Conservation (phyloP, 1,140 invertebrate species). For the Rhyzopertha dominica region DNA sequence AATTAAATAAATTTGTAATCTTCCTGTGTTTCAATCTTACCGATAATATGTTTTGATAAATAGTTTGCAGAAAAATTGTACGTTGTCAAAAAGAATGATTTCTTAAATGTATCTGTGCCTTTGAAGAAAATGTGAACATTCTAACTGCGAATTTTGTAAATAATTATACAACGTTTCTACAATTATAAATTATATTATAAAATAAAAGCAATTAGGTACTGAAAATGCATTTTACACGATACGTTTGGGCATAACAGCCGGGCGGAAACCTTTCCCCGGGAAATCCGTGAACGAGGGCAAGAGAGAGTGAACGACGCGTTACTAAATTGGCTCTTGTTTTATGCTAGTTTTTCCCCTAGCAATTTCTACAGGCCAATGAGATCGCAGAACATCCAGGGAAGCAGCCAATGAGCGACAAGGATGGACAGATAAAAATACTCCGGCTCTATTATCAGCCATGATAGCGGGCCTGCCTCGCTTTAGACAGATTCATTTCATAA, state of each 20-base stretch:
- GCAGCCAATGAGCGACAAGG: slow-evolving; percentile 27
- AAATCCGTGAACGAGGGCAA: slow-evolving; percentile 5
- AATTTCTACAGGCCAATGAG: slow-evolving; percentile 37
- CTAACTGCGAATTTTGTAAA: slow-evolving; percentile 4
- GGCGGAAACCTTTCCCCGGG: slow-evolving; percentile 2
- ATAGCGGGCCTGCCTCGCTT: slow-evolving; percentile 42
- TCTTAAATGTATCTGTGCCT: no score
- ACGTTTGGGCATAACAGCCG: background rate
- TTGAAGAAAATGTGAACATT: background rate
- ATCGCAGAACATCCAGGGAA: slow-evolving; percentile 3
- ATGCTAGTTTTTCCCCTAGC: slow-evolving; percentile 36
- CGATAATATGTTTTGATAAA: no score
- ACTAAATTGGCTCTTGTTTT: slow-evolving; percentile 23
- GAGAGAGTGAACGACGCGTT: slow-evolving; percentile 2
- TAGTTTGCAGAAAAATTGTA: no score
- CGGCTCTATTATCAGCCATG: slow-evolving; percentile 45
- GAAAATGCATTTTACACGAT: background rate
- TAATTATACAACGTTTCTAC: background rate
- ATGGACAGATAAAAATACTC: slow-evolving; percentile 42
- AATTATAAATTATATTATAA: background rate
- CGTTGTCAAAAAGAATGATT: no score
- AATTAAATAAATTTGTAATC: no score
- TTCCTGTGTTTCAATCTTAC: no score
- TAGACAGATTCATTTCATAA: slow-evolving; percentile 42
- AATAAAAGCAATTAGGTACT: background rate